Base-by-base conservation (phyloP, 2,797 vertebrate species). In the Coilia nasus region DNA sequence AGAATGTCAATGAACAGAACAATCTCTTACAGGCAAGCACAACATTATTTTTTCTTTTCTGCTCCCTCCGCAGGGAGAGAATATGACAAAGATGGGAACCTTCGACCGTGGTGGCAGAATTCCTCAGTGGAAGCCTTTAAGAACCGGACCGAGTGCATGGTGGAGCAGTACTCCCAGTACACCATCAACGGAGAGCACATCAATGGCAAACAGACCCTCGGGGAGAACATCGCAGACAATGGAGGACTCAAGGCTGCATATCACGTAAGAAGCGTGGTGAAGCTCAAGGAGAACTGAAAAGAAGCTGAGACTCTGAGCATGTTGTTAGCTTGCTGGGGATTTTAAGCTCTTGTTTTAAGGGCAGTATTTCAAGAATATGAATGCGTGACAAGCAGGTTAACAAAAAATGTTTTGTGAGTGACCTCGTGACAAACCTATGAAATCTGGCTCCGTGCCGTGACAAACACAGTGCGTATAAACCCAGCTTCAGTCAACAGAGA, bases 181-280 rank as follows among this genome's bases (percentile, higher is more conserved):
- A 95, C 92, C 0, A 95, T 99, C 88, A 97, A 99, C 0, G 96
- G 95, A 0, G 98, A 99, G 87, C 96, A 95, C 82, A 95, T 99
- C 88, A 99, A 99, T 0, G 98, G 98, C 25, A 96, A 96, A 78
- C 98, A 99, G 94, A 99, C 98, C 0, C 94, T 99, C 0, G 98
- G 98, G 4, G 98, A 99, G 91, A 99, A 99, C 94, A 99, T 99
- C 0, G 98, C 98, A 0, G 98, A 99, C 92, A 99, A 99, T 0
- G 98, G 98, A 0, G 98, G 98, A 0, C 94, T 99, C 60, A 99
- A 99, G 92, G 97, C 98, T 0, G 98, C 98, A 3, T 99, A 99
- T 89, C 95, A 98, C 0, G 98, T 97, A 87, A 96, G 97, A 59
- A n/a, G n/a, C 10, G 50, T 11, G 50, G 14, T 54, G 50, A 12